Base-by-base conservation (phyloP, 2,797 vertebrate genomes). In the Coendou prehensilis region DNA sequence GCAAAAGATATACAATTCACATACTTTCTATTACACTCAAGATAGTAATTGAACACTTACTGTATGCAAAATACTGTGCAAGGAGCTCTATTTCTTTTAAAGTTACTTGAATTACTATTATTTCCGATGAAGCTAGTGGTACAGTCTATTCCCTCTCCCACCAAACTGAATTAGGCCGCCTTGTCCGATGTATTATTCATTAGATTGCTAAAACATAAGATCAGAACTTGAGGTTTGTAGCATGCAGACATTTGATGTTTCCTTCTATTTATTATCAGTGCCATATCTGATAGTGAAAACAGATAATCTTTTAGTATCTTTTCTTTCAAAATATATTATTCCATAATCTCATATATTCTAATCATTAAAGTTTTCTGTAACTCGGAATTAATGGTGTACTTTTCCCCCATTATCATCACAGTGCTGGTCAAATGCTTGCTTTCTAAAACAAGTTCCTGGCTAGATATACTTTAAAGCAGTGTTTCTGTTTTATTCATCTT, bases 301-400 rank as follows among this genome's bases (percentile, higher is more conserved):
- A 84, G 8, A 33, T 85, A 63, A 9, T 50, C 3, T 54, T 94
- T 89, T 84, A 73, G 17, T 80, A 37, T 87, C 0, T 88, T 87
- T 92, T 84, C n/a, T 92, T 56, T 92, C 52, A 91, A 96, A 95
- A 63, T 91, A 26, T 50, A 75, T 85, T 64, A n/a, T 75, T 28
- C 41, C 52, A n/a, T 89, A 93, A 78, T 97, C 9, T 1, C 26
- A 9, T 84, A 20, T 67, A 45, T 92, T 71, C 94, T 52, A 17
- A 59, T 52, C 47, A 4, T 67, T 59, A 87, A 50, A 45, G 2
- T 61, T 85, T 96, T 94, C 56, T 93, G 30, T 64, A 23, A 75
- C 22, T 85, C 94, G 23, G 14, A 93, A 87, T 69, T 86, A 54
- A 52, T 88, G 15, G 10, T 86, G 2, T 69, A 67, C 9, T 4